These are phyloP conservation scores for Drosophila incognita DNA, from an alignment of 2,888 invertebrate species.

Conservation along the genomic window DNA sequence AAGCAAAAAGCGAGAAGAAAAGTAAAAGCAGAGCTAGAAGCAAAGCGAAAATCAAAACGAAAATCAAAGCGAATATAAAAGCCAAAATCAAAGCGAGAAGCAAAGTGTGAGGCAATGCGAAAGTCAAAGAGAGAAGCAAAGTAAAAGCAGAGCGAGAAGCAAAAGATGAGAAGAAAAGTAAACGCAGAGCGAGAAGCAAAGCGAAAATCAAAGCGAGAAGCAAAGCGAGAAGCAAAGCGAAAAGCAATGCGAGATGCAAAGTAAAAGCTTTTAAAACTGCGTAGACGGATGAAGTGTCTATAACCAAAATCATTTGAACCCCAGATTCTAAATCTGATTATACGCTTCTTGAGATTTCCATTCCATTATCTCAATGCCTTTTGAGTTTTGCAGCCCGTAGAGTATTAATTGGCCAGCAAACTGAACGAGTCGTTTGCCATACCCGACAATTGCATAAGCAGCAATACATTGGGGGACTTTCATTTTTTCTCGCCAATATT, in stretches of 20 bases:
- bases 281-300: background rate
- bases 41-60: background rate
- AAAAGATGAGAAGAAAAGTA: background rate
- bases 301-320: background rate
- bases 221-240: background rate
- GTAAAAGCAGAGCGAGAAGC: background rate
- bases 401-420: conserved; percentile 20
- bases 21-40: background rate
- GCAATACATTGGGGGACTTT: conserved; percentile 55
- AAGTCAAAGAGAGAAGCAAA: too few relatives aligned
- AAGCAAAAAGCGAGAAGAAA: background rate
- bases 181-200: background rate
- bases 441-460: conserved; percentile 29
- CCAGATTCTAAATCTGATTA: background rate
- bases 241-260: background rate
- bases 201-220: background rate
- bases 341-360: background rate
- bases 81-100: background rate
- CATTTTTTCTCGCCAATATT: conserved; percentile 74
- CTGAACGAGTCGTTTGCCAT: conserved; percentile 14
- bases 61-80: too few relatives aligned
- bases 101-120: background rate
- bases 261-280: background rate
- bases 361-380: background rate
- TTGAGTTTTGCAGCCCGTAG: background rate